Evolutionary conservation across 2,888 invertebrate species (phyloP), one percentile per base, ranked within the genome.

Genomic region (Omphaloscelis lunosa): DNA sequence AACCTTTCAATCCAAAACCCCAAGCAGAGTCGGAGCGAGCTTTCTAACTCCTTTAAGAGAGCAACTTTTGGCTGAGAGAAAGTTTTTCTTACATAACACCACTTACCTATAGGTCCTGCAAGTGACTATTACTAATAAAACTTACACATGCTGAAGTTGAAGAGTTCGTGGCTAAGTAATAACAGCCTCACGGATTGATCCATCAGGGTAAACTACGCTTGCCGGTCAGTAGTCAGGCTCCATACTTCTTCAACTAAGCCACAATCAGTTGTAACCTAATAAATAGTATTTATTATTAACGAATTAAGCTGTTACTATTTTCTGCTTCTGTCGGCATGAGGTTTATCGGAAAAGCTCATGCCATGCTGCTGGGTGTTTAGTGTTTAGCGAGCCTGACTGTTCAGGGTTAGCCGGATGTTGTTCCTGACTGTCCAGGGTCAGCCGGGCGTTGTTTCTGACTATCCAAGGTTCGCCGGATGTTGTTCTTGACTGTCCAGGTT

Each of bases 71-170:
- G 61, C 27, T 17, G 12, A 58, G 61, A 27, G 80, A 83, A 80
- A 83, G 78, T 71, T 15, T 39, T 27, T 51, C 34, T 71, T 58
- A 83, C 83, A 27, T 71, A 80, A 77, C 29, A 34, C n/a, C n/a
- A 27, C 58, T 34, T 23, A 53, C 34, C 41, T 20, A 5, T 39
- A 59, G 48, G 45, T 58, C 80, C 83, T 71, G 78, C 58, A 3
- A 39, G n/a, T 7, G 9, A 5, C 58, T 53, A n/a, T 15, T 66
- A 29, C 68, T 41, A 39, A 39, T 41, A n/a, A n/a, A n/a, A n/a
- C 41, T 2, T 17, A 34, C 7, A 17, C 41, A 8, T 53, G n/a
- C 15, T 17, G 29, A 2, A 17, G 27, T 75, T 34, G 34, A 34
- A 5, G 34, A 34, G 34, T 34, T 34, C 34, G 34, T 34, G 34